phyloP scores from a whole-genome alignment of 1,140 invertebrate genomes.

The Microplitis demolitor region DNA sequence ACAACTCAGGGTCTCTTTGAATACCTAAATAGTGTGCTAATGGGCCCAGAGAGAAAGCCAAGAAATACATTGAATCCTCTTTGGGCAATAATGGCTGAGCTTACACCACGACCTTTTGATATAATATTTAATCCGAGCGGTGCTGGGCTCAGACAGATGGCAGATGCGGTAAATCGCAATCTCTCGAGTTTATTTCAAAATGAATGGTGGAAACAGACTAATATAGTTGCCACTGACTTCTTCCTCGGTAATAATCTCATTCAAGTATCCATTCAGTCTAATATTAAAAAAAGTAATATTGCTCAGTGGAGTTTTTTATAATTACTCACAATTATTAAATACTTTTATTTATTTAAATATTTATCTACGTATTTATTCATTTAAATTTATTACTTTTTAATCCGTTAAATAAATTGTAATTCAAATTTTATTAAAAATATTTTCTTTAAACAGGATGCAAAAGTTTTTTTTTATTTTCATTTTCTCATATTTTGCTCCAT shows the following conservation, averaged over 20 bases:
- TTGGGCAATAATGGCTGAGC: conserved; percentile 81
- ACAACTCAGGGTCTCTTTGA: conserved; percentile 59
- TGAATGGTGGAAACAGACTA: conserved; percentile 70
- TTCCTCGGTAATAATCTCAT: conserved; percentile 79
- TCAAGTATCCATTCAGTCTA: conserved; percentile 69
- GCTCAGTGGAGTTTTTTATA: conserved; percentile 43
- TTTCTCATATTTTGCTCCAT: too few species aligned
- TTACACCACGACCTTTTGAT: conserved; percentile 74
- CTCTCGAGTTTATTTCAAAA: conserved; percentile 70
- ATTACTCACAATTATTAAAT: neutral
- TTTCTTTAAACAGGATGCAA: too few species aligned
- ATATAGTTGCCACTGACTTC: conserved; percentile 79
- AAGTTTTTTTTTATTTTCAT: too few species aligned
- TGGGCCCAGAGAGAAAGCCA: conserved; percentile 39
- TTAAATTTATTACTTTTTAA: too few species aligned
- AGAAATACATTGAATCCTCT: conserved; percentile 63
- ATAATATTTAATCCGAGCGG: conserved; percentile 68
- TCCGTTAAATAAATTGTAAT: neutral
- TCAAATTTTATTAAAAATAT: neutral
- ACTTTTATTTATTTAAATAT: neutral
- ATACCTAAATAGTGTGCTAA: conserved; percentile 65
- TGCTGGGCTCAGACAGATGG: conserved; percentile 69
- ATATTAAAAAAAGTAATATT: conserved; percentile 52
- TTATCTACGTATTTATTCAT: neutral
- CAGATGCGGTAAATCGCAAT: conserved; percentile 71